phyloP scores from a whole-genome alignment of 2,888 invertebrate species.

The Drosophila ezoana region DNA sequence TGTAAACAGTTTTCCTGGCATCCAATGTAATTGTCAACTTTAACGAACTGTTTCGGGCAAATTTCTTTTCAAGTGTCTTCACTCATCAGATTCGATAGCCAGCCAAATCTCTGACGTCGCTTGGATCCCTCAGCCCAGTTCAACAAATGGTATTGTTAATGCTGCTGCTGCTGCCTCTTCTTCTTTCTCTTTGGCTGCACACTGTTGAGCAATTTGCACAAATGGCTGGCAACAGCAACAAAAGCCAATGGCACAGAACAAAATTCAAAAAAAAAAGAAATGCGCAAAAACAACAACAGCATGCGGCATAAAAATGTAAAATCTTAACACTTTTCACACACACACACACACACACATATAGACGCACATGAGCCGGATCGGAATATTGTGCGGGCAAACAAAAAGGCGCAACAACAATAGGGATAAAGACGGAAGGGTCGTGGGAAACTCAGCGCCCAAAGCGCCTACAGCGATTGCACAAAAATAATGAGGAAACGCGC shows the following conservation, averaged over 20 bases:
- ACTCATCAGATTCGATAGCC: conserved; percentile 12
- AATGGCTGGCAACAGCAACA: conserved; percentile 70
- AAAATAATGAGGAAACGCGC: conserved; percentile 78
- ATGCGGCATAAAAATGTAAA: conserved; percentile 69
- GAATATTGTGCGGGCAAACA: conserved; percentile 58
- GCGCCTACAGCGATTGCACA: conserved; percentile 78
- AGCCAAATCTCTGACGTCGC: conserved; percentile 6
- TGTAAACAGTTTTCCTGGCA: conserved; percentile 1
- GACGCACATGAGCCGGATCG: conserved; percentile 41
- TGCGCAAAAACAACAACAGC: conserved; percentile 39
- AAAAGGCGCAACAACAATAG: conserved; percentile 56
- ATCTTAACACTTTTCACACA: conserved; percentile 72
- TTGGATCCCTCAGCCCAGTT: conserved; percentile 8
- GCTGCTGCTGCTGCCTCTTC: neutral
- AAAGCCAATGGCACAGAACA: conserved; percentile 41
- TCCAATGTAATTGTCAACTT: conserved; percentile 11
- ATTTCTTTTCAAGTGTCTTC: conserved; percentile 5
- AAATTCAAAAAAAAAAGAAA: conserved; percentile 33
- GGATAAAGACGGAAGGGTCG: conserved; percentile 44
- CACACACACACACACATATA: conserved; percentile 17
- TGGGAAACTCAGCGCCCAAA: conserved; percentile 49
- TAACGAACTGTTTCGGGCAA: conserved; percentile 2
- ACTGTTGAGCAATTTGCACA: conserved; percentile 69
- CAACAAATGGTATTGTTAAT: conserved; percentile 22
- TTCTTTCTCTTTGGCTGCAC: conserved; percentile 31